Evolutionary conservation across 2,797 vertebrate genomes (phyloP).

Genomic region (Poecilia wingei): DNA sequence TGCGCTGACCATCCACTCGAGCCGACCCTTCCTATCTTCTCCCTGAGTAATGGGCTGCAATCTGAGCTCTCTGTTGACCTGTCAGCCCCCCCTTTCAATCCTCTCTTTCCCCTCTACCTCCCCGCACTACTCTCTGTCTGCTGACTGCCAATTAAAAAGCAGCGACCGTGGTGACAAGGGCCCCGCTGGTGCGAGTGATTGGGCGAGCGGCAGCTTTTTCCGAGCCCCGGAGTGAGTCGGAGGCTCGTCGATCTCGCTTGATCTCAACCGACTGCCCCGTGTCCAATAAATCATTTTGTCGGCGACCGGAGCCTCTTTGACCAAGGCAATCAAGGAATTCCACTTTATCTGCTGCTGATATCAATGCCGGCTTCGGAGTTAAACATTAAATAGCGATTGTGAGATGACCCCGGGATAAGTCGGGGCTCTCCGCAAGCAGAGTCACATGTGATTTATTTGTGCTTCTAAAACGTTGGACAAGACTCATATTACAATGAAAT

Average conservation of each 20-base stretch:
- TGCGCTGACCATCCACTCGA: constrained; percentile 26
- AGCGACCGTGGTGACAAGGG: constrained; percentile 39
- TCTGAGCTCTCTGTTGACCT: constrained; percentile 65
- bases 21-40: constrained; percentile 55
- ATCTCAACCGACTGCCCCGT: constrained; percentile 63
- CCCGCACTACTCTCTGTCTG: constrained; percentile 21
- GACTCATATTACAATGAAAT: constrained; percentile 23
- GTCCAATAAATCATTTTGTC: constrained; percentile 79
- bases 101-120: constrained; percentile 16
- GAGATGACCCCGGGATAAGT: constrained; percentile 62
- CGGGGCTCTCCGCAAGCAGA: constrained; percentile 10
- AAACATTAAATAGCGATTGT: constrained; percentile 67
- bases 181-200: constrained; percentile 71
- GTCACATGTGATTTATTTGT: constrained; percentile 53
- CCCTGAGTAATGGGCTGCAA: constrained; percentile 68
- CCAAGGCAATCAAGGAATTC: constrained; percentile 67
- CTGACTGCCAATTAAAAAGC: constrained; percentile 78
- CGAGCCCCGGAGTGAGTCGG: constrained; percentile 34
- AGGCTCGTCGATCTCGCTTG: constrained; percentile 60
- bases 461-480: neutral
- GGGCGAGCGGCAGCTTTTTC: constrained; percentile 61
- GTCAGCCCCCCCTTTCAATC: constrained; percentile 1
- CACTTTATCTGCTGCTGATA: constrained; percentile 65
- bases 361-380: constrained; percentile 61
- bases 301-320: constrained; percentile 60